Percentiles rank a stretch among this genome's conserved stretches.
These are phyloP conservation scores for Chloebia gouldiae DNA, from an alignment of 2,113 vertebrate species.

Conservation along the genomic window DNA sequence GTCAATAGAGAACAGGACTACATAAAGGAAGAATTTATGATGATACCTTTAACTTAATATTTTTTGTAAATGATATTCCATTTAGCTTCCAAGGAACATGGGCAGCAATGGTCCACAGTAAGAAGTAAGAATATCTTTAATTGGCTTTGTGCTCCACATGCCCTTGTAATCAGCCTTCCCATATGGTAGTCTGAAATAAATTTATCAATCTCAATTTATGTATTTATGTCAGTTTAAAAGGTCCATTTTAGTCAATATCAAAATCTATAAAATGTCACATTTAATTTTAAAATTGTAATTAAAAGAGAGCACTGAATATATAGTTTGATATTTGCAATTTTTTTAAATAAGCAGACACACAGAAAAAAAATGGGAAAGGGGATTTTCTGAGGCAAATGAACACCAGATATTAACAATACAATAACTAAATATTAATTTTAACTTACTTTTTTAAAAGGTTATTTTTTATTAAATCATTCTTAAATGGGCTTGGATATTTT, in stretches of 20 bases:
- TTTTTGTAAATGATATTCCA: conserved; percentile 9
- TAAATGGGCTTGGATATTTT: conserved; percentile 7
- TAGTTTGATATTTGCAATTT: conserved; percentile 43
- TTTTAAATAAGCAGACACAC: neutral
- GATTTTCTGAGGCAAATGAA: neutral
- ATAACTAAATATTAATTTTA: neutral
- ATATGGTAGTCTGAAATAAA: conserved; percentile 63
- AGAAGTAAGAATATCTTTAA: conserved; percentile 57
- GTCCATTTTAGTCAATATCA: conserved; percentile 40
- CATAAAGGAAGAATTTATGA: conserved; percentile 12
- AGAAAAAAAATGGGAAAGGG: neutral
- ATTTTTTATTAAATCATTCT: conserved; percentile 23
- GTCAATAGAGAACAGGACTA: conserved; percentile 20
- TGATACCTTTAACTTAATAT: conserved; percentile 3
- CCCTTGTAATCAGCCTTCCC: conserved; percentile 54
- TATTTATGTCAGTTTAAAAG: conserved; percentile 52
- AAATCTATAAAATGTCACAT: conserved; percentile 35
- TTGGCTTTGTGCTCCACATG: conserved; percentile 63
- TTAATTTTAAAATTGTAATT: conserved; percentile 45
- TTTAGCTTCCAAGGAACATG: conserved; percentile 1
- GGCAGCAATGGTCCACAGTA: conserved; percentile 16
- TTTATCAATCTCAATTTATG: conserved; percentile 46
- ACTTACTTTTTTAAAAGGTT: conserved; percentile 24
- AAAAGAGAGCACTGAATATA: neutral
- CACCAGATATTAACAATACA: conserved; percentile 17